phyloP scores from a whole-genome alignment of 1,140 invertebrate genomes.

The Heliconius hermathena region DNA sequence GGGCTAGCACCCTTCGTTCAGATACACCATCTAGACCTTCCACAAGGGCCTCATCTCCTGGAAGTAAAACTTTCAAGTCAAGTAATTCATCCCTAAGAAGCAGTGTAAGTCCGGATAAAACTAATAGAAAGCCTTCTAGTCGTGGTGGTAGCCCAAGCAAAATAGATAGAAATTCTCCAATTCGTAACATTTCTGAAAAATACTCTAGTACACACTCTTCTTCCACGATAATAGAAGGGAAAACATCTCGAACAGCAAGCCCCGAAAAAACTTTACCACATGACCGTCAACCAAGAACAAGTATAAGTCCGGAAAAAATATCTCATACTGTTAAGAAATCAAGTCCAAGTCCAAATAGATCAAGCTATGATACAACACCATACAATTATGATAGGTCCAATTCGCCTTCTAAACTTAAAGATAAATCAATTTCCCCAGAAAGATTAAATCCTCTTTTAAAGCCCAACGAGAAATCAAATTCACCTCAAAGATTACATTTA shows the following conservation, averaged over 20 bases:
- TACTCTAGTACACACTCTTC: slow-evolving; percentile 59
- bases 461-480: slow-evolving; percentile 26
- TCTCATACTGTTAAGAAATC: slow-evolving; percentile 38
- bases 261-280: slow-evolving; percentile 46
- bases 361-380: slow-evolving; percentile 33
- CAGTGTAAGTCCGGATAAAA: slow-evolving; percentile 82
- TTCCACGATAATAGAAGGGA: slow-evolving; percentile 57
- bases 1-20: slow-evolving; percentile 86
- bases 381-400: slow-evolving; percentile 29
- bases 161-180: slow-evolving; percentile 60
- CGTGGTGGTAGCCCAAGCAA: slow-evolving; percentile 70
- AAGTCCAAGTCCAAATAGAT: slow-evolving; percentile 52
- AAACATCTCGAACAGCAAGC: slow-evolving; percentile 44
- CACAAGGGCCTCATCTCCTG: slow-evolving; percentile 74
- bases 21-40: slow-evolving; percentile 79
- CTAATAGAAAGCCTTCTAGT: slow-evolving; percentile 59
- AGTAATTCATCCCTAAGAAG: slow-evolving; percentile 80
- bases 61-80: slow-evolving; percentile 70
- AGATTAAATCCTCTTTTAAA: slow-evolving; percentile 33
- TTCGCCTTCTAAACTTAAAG: slow-evolving; percentile 36
- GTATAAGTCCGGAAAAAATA: slow-evolving; percentile 52
- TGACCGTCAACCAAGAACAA: slow-evolving; percentile 34
- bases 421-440: slow-evolving; percentile 27
- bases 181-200: slow-evolving; percentile 51
- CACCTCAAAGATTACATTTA: slow-evolving; percentile 30